phyloP scores from a whole-genome alignment of 2,888 invertebrate genomes.

The Dicranocentrus wangi region DNA sequence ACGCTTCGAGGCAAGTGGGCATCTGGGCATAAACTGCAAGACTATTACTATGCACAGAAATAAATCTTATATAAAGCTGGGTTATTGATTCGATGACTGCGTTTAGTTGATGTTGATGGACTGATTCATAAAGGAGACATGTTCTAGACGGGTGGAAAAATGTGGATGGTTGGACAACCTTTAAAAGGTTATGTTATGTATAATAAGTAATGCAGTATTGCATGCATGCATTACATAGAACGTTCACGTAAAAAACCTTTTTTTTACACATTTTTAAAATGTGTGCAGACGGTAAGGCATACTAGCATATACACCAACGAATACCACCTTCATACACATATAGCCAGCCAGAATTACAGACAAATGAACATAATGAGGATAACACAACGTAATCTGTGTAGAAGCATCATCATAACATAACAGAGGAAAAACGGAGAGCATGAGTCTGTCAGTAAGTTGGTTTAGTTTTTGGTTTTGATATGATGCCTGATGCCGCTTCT shows the following conservation, averaged over 20 bases:
- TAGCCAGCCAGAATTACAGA: constrained; percentile 2
- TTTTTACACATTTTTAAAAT: too few relatives aligned
- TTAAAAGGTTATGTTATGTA: too few relatives aligned
- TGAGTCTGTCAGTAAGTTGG: constrained; percentile 16
- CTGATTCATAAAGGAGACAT: constrained; percentile 40
- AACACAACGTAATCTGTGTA: neutral
- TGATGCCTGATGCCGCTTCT: constrained; percentile 37
- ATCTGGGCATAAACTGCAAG: too few relatives aligned
- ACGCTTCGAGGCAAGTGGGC: too few relatives aligned
- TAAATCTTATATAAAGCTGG: too few relatives aligned
- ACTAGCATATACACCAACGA: neutral
- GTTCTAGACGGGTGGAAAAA: constrained; percentile 34
- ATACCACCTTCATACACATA: neutral
- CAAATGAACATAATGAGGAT: constrained; percentile 18
- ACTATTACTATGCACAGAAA: too few relatives aligned
- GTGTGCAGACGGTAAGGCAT: too few relatives aligned
- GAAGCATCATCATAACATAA: neutral
- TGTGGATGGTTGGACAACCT: constrained; percentile 7
- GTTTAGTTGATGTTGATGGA: constrained; percentile 34
- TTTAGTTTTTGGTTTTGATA: constrained; percentile 8
- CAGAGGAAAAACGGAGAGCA: constrained; percentile 13
- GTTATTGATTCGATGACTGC: constrained; percentile 28
- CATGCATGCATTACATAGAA: too few relatives aligned
- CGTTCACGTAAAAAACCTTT: too few relatives aligned
- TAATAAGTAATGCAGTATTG: too few relatives aligned